Percentiles rank a stretch among this genome's conserved stretches.
phyloP scores from a whole-genome alignment of 2,797 vertebrate species.

The Rhinoraja longicauda region DNA sequence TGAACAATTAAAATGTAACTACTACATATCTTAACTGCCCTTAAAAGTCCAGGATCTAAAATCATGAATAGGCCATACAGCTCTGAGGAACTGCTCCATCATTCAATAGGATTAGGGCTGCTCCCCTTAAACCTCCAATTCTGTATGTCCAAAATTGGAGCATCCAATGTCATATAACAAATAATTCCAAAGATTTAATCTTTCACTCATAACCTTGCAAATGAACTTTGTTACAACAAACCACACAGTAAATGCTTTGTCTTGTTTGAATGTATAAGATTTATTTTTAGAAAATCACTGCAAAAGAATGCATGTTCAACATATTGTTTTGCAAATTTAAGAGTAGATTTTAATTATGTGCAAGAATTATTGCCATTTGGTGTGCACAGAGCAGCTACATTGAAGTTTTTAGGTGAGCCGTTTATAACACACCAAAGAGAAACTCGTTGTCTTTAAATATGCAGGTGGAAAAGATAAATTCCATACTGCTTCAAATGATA shows the following conservation, averaged over 20 bases:
- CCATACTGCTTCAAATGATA: background rate
- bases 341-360: background rate
- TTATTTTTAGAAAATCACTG: background rate
- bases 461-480: conserved; percentile 11
- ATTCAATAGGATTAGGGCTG: no score
- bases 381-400: conserved; percentile 36
- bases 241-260: background rate
- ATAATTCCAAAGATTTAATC: no score
- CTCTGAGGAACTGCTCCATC: no score
- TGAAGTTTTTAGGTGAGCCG: conserved; percentile 2
- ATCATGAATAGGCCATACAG: no score
- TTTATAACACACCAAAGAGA: conserved; percentile 34
- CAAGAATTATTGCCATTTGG: background rate
- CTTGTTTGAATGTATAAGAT: background rate
- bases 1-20: background rate
- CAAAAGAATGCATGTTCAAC: background rate
- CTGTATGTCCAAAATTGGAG: no score
- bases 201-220: background rate
- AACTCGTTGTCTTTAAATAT: conserved; percentile 6
- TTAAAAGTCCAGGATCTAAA: no score
- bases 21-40: background rate
- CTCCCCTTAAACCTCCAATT: no score
- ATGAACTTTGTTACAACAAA: background rate
- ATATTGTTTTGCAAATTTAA: background rate
- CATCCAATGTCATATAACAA: no score